Conservation (phyloP, 2,797 vertebrate species). For the Oophaga sylvatica region DNA sequence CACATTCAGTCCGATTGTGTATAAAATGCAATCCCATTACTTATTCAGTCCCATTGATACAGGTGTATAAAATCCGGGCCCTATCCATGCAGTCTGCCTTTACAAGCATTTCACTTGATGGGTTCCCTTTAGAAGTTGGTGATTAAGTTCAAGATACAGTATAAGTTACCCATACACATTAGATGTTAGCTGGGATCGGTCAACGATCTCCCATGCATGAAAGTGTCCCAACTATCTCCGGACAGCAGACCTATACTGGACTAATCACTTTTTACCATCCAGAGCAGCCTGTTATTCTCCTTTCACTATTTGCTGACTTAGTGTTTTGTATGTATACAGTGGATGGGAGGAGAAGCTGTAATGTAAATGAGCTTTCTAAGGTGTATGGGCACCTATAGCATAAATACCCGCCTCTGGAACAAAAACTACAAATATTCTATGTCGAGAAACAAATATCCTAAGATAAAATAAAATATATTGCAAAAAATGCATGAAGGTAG, state of each 20-base stretch:
- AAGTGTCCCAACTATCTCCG: too few relatives aligned
- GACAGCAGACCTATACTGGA: too few relatives aligned
- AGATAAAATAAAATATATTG: too few relatives aligned
- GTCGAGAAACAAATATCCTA: neutral
- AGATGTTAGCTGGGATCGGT: too few relatives aligned
- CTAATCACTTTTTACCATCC: neutral
- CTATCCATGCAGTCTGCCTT: too few relatives aligned
- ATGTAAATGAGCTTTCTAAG: neutral
- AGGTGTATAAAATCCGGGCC: too few relatives aligned
- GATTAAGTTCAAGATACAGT: neutral
- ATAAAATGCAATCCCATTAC: too few relatives aligned
- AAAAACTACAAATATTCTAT: neutral
- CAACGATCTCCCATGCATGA: too few relatives aligned
- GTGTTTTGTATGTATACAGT: neutral
- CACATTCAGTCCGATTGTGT: too few relatives aligned
- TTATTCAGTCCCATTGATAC: too few relatives aligned
- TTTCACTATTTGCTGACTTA: neutral
- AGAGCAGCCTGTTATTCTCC: neutral
- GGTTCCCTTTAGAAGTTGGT: neutral
- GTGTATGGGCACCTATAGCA: neutral
- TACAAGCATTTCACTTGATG: too few relatives aligned
- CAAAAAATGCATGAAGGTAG: too few relatives aligned
- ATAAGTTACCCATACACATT: neutral
- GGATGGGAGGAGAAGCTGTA: neutral
- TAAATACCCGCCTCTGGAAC: neutral